phyloP scores from a whole-genome alignment of 1,140 invertebrate genomes.

The Homarus americanus region DNA sequence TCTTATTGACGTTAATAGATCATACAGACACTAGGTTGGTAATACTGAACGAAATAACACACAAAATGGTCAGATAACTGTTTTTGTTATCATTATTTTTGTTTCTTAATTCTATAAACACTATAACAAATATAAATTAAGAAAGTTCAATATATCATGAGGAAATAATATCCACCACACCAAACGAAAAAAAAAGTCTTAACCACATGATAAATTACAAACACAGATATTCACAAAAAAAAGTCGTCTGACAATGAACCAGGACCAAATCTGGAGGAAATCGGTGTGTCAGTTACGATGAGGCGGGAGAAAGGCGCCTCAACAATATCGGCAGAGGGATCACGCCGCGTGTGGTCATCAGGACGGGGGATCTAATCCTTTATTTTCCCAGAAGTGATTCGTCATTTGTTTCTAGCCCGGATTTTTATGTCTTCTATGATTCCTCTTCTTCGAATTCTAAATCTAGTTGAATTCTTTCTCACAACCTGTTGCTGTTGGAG shows the following conservation, averaged over 20 bases:
- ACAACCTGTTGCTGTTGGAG: neutral
- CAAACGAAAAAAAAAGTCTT: neutral
- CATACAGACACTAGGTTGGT: too few species aligned
- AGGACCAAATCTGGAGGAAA: conserved; percentile 1
- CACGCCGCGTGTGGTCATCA: conserved; percentile 52
- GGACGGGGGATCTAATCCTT: conserved; percentile 46
- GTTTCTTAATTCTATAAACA: too few species aligned
- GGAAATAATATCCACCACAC: neutral
- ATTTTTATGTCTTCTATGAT: conserved; percentile 7
- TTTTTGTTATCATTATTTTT: too few species aligned
- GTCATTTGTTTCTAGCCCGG: conserved; percentile 33
- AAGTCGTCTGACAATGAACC: neutral
- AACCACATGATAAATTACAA: neutral
- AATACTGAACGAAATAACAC: too few species aligned
- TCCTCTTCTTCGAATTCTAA: neutral
- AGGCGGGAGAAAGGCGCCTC: neutral
- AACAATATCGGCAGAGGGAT: conserved; percentile 27
- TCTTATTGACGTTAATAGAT: too few species aligned
- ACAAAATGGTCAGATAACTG: too few species aligned
- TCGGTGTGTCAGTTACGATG: conserved; percentile 39
- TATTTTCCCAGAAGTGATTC: conserved; percentile 62
- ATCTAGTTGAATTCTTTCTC: neutral
- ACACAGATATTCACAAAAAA: neutral
- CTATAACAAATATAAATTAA: too few species aligned
- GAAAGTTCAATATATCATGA: too few species aligned